Evolutionary conservation across 2,797 vertebrate genomes (phyloP), one percentile per base, ranked within the genome.

Genomic region (Benthosema pterotum): DNA sequence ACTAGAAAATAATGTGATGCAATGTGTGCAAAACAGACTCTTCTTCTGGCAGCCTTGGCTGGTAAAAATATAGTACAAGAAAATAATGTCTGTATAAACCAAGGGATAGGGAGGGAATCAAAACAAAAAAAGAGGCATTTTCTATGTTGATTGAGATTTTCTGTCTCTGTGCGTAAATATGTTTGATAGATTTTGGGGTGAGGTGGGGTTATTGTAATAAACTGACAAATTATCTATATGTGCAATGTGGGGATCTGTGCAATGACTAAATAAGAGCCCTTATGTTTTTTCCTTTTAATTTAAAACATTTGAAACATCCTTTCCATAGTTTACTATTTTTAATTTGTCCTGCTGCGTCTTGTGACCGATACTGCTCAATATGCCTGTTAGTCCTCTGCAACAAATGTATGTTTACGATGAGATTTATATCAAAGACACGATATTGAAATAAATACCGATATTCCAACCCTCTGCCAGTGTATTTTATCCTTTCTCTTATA

Each of bases 321-420:
- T 52, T 82, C 42, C 38, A 25, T 25, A 25, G 52, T 57, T 69
- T 69, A 54, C 65, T 67, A 63, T 60, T 52, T 57, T 16, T 65
- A n/a, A 32, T 75, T 77, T 69, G 54, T 65, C 75, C 64, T 72
- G 70, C 60, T 77, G 77, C 78, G 56, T 68, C 38, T 58, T 83
- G 64, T 70, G 79, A 82, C 58, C 69, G 74, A 70, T 73, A 63
- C 55, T 74, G 52, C 66, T 64, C 60, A 80, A 61, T 75, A 75
- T 86, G 78, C 81, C 63, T 87, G 82, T 86, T 68, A 58, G 9
- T 67, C 57, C 63, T 73, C 74, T 69, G 74, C 64, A 82, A 78
- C 64, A 82, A 70, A 82, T 74, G 65, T 85, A 81, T 83, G 86
- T 88, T 82, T 78, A 79, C 62, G 67, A 61, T 71, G 46, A 87